These are phyloP conservation scores for Thera obeliscata DNA, from an alignment of 2,888 invertebrate genomes.

Conservation along the genomic window DNA sequence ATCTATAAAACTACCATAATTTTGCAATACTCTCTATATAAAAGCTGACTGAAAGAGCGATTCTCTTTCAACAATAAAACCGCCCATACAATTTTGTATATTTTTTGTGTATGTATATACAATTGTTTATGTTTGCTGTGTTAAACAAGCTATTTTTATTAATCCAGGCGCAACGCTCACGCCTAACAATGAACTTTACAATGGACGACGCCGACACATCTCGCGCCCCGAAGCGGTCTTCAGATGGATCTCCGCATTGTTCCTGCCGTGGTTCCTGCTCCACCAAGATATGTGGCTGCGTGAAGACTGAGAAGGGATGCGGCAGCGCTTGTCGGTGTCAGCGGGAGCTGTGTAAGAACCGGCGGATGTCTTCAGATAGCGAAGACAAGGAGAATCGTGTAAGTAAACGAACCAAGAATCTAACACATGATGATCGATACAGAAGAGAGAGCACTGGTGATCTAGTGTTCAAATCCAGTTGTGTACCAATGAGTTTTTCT, in stretches of 20 bases:
- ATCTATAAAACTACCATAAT: too few species aligned
- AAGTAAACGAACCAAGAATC: slow-evolving; percentile 5
- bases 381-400: slow-evolving; percentile 73
- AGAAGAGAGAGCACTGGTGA: too few species aligned
- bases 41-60: too few species aligned
- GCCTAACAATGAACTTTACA: slow-evolving; percentile 73
- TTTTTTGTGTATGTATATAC: too few species aligned
- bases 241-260: slow-evolving; percentile 85
- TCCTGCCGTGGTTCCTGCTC: slow-evolving; percentile 85
- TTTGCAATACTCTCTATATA: too few species aligned
- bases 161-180: slow-evolving; percentile 69
- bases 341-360: slow-evolving; percentile 69
- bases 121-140: too few species aligned
- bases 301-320: slow-evolving; percentile 78
- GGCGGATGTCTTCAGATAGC: slow-evolving; percentile 53
- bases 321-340: slow-evolving; percentile 81
- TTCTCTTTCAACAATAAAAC: too few species aligned
- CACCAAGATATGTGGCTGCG: slow-evolving; percentile 85
- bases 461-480: too few species aligned
- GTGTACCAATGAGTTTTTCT: too few species aligned
- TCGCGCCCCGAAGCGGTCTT: slow-evolving; percentile 78
- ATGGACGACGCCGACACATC: slow-evolving; percentile 32
- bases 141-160: neutral
- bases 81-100: too few species aligned
- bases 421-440: too few species aligned